phyloP scores from a whole-genome alignment of 2,113 vertebrate genomes.

The Heteronetta atricapilla region DNA sequence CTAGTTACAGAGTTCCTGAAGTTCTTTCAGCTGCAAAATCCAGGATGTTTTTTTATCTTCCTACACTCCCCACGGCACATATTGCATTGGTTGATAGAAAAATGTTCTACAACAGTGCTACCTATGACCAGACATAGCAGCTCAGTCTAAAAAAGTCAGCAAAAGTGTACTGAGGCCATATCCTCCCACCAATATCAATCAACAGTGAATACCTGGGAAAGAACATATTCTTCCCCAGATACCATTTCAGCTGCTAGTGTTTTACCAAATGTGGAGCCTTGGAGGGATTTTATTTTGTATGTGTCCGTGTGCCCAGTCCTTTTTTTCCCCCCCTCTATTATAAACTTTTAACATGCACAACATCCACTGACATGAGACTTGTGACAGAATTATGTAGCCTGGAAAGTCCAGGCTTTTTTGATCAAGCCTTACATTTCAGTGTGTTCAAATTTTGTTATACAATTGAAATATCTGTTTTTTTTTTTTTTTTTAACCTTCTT shows the following conservation, averaged over 20 bases:
- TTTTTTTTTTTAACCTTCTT: neutral
- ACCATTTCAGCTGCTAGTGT: neutral
- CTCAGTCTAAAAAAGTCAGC: neutral
- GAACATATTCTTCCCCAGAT: neutral
- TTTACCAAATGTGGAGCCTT: neutral
- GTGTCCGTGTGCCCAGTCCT: neutral
- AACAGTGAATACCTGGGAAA: neutral
- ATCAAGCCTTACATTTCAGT: neutral
- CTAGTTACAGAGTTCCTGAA: neutral
- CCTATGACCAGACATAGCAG: neutral
- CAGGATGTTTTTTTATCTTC: neutral
- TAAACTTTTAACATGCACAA: neutral
- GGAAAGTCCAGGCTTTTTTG: neutral
- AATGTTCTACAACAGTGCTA: neutral
- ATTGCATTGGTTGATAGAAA: neutral
- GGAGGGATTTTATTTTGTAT: neutral
- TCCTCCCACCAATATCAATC: neutral
- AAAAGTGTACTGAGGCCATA: fast-evolving
- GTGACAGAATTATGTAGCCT: neutral
- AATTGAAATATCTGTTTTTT: neutral
- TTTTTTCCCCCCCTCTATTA: neutral
- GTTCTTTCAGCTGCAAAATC: neutral
- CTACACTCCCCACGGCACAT: neutral
- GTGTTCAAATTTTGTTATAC: neutral
- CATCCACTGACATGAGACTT: neutral